Percentiles rank a stretch among this genome's conserved stretches.
Evolutionary conservation across 2,113 vertebrate species (phyloP).

Genomic region (Brachyistius frenatus): DNA sequence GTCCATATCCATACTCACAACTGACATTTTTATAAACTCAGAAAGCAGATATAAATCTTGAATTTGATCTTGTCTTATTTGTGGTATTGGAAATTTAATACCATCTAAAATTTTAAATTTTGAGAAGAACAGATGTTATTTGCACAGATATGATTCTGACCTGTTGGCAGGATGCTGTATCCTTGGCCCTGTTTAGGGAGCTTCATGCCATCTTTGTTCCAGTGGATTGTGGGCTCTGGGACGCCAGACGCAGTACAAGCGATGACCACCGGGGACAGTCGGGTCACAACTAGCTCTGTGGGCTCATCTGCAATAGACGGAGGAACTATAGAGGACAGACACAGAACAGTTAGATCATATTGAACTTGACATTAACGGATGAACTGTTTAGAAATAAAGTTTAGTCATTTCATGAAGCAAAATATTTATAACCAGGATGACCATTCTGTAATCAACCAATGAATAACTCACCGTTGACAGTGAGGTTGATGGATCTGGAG

Average conservation of each 20-base stretch:
- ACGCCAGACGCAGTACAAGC: constrained; percentile 92
- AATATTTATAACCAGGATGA: background rate
- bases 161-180: constrained; percentile 91
- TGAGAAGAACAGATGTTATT: background rate
- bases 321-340: constrained; percentile 85
- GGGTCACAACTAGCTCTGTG: constrained; percentile 89
- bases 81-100: too few species aligned
- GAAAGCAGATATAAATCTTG: too few species aligned
- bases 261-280: constrained; percentile 88
- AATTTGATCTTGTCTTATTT: too few species aligned
- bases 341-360: background rate
- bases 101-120: too few species aligned
- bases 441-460: background rate
- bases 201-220: constrained; percentile 91
- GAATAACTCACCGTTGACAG: constrained; percentile 88
- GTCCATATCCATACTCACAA: background rate
- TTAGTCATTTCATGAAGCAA: background rate
- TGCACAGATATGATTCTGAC: constrained; percentile 70
- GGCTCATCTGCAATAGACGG: constrained; percentile 96
- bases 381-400: background rate
- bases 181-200: constrained; percentile 85
- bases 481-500: constrained; percentile 85
- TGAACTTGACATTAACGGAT: background rate
- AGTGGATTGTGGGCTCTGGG: constrained; percentile 89
- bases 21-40: background rate